These are phyloP conservation scores for Antedon mediterranea DNA, from an alignment of 53 echinoderm and acorn worm genomes.

Conservation along the genomic window DNA sequence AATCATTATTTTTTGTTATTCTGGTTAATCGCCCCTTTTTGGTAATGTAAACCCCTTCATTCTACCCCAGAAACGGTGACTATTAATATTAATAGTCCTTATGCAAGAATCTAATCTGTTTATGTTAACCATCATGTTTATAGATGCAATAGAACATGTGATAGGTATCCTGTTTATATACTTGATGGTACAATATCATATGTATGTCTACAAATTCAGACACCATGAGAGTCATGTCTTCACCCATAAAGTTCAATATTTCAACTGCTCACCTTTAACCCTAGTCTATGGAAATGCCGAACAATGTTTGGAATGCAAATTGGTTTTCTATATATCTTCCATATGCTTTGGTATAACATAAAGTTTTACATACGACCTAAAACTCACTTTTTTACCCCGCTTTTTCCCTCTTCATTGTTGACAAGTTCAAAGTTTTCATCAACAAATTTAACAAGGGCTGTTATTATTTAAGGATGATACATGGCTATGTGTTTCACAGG, in stretches of 20 bases:
- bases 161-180: background rate
- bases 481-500: background rate
- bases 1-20: too few relatives aligned
- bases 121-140: too few relatives aligned
- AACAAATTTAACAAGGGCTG: background rate
- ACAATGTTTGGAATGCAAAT: background rate
- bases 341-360: background rate
- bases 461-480: background rate
- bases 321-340: background rate
- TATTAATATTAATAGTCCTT: too few relatives aligned
- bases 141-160: too few relatives aligned
- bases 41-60: too few relatives aligned
- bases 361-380: background rate
- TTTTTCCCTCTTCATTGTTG: background rate
- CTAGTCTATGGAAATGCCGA: background rate
- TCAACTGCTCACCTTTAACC: background rate
- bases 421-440: background rate
- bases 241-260: background rate
- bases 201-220: background rate
- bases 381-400: background rate
- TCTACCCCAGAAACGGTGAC: too few relatives aligned
- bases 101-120: too few relatives aligned
- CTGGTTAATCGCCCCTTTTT: too few relatives aligned
- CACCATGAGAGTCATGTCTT: background rate
- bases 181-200: background rate